These are phyloP conservation scores for Ianthella basta DNA, from an alignment of 37 sponge, comb jelly and placozoan species.

Conservation along the genomic window DNA sequence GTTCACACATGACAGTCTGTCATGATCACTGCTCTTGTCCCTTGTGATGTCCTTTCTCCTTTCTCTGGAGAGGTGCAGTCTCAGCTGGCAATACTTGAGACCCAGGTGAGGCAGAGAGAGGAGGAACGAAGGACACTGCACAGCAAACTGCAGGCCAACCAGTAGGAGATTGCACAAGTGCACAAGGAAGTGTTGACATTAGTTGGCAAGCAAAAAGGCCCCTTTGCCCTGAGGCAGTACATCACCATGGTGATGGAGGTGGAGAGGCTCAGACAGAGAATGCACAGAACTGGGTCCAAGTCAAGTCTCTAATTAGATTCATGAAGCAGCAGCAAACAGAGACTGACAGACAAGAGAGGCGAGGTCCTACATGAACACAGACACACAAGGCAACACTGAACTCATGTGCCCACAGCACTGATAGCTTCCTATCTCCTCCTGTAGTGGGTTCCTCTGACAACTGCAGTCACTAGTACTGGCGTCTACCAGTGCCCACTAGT, in stretches of 20 bases:
- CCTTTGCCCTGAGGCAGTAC: conserved; percentile 37
- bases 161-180: conserved; percentile 47
- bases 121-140: conserved; percentile 48
- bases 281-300: conserved; percentile 62
- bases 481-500: no score
- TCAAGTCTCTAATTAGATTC: conserved; percentile 65
- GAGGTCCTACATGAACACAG: no score
- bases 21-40: no score
- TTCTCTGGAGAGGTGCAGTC: conserved; percentile 40
- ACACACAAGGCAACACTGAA: no score
- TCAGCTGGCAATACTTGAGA: conserved; percentile 33
- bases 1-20: no score
- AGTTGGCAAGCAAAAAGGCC: not conserved
- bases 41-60: no score
- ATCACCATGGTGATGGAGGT: conserved; percentile 51
- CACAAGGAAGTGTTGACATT: conserved; percentile 50
- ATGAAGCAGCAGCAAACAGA: conserved; percentile 70
- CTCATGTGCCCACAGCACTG: no score
- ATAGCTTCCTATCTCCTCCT: no score
- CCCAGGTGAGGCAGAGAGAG: conserved; percentile 37
- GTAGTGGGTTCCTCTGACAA: no score
- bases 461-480: no score
- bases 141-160: conserved; percentile 61
- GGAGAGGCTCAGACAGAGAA: conserved; percentile 57
- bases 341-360: conserved; percentile 60